phyloP scores from a whole-genome alignment of 2,797 vertebrate genomes.

The Scyliorhinus canicula region DNA sequence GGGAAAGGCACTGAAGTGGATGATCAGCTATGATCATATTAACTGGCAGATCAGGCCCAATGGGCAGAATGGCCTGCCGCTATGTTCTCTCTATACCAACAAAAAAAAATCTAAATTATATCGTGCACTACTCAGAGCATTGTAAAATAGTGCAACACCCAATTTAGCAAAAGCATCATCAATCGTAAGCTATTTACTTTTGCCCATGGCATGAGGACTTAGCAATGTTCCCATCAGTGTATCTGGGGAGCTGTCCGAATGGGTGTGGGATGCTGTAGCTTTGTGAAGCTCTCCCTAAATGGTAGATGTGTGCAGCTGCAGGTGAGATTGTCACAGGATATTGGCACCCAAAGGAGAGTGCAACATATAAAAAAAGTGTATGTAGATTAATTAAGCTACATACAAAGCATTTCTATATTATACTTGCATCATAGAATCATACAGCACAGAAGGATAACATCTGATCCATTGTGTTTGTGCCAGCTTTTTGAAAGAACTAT shows the following conservation, averaged over 20 bases:
- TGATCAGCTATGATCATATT: too few species aligned
- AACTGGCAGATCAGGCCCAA: too few species aligned
- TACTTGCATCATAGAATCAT: not conserved
- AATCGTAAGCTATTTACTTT: not conserved
- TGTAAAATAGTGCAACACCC: not conserved
- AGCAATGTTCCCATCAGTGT: not conserved
- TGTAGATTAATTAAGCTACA: not conserved
- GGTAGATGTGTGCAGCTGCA: not conserved
- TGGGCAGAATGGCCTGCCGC: too few species aligned
- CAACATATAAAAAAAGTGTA: not conserved
- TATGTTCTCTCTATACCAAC: not conserved
- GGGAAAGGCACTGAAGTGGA: too few species aligned
- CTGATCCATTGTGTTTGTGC: too few species aligned
- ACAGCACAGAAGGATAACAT: too few species aligned
- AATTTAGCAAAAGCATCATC: not conserved
- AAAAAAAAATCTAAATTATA: not conserved
- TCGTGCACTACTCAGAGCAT: not conserved
- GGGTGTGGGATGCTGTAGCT: not conserved
- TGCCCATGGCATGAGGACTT: not conserved
- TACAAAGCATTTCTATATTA: not conserved
- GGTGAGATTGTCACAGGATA: not conserved
- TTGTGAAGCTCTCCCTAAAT: not conserved
- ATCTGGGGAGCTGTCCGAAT: not conserved
- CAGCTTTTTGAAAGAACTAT: too few species aligned
- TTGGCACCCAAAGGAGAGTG: not conserved